Evolutionary conservation across 2,888 invertebrate species (phyloP).

Genomic region (Lochmaea crataegi): DNA sequence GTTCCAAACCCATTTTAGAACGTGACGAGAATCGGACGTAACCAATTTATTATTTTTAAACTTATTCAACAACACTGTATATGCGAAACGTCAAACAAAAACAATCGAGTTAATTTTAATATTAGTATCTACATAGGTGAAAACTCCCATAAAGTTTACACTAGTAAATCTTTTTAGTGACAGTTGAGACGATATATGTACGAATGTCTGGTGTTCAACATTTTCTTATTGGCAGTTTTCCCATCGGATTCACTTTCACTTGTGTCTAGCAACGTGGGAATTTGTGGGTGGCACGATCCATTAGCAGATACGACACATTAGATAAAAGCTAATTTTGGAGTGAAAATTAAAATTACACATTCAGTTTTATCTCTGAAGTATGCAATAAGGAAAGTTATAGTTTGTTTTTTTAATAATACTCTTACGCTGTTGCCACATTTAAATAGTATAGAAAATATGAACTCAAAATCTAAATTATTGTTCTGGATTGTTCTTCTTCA

Average conservation of each 20-base stretch:
- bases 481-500: too few species aligned
- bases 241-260: slow-evolving; percentile 16
- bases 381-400: background rate
- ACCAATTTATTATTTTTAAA: background rate
- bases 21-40: background rate
- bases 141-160: slow-evolving; percentile 18
- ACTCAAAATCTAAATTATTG: too few species aligned
- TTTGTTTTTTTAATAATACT: background rate
- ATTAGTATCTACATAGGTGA: slow-evolving; percentile 11
- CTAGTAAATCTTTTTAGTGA: background rate
- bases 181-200: slow-evolving; percentile 2
- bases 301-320: background rate
- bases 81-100: background rate
- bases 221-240: slow-evolving; percentile 23
- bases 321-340: slow-evolving; percentile 14
- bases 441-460: too few species aligned
- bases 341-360: background rate
- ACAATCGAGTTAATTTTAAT: slow-evolving; percentile 7
- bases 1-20: too few species aligned
- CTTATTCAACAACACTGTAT: background rate
- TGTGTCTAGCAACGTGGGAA: slow-evolving; percentile 18
- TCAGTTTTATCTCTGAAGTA: background rate
- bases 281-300: slow-evolving; percentile 17
- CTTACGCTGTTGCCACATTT: background rate
- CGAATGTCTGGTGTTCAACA: background rate